Evolutionary conservation across 1,140 invertebrate genomes (phyloP).

Genomic region (Spodoptera litura): DNA sequence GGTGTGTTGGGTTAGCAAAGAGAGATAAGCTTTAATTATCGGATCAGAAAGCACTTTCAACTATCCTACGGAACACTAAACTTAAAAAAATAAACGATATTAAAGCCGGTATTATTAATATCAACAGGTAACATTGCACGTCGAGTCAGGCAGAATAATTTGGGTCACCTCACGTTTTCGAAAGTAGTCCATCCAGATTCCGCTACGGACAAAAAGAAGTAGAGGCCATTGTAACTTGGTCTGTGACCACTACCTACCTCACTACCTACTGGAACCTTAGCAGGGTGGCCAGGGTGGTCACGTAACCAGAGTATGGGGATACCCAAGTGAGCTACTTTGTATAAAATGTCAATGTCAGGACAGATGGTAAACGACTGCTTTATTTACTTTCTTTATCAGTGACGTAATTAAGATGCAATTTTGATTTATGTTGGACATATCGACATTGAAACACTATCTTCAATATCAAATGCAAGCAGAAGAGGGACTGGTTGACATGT

Average conservation of each 20-base stretch:
- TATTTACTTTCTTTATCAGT: not conserved
- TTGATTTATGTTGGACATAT: no score
- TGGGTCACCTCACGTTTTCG: slow-evolving; percentile 72
- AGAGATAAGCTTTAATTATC: no score
- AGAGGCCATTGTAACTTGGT: slow-evolving; percentile 63
- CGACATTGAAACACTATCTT: no score
- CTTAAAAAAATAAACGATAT: slow-evolving; percentile 2
- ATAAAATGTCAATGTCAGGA: slow-evolving; percentile 38
- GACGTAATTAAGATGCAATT: no score
- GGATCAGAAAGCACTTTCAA: not conserved
- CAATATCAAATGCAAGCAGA: no score
- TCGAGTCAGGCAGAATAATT: slow-evolving; percentile 54
- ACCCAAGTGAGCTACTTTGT: slow-evolving; percentile 10
- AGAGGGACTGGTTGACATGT: no score
- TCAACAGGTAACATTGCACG: slow-evolving; percentile 31
- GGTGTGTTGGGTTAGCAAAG: no score
- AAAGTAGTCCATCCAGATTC: slow-evolving; percentile 81
- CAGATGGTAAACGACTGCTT: not conserved
- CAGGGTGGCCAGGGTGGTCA: slow-evolving; percentile 8
- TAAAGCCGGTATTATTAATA: slow-evolving; percentile 31
- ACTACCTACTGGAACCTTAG: slow-evolving; percentile 34
- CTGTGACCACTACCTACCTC: slow-evolving; percentile 11
- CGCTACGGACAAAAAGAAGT: slow-evolving; percentile 62
- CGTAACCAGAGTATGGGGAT: slow-evolving; percentile 17
- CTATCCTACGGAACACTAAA: not conserved